Base-by-base conservation (phyloP, 2,888 invertebrate species). In the Aquatica leii region DNA sequence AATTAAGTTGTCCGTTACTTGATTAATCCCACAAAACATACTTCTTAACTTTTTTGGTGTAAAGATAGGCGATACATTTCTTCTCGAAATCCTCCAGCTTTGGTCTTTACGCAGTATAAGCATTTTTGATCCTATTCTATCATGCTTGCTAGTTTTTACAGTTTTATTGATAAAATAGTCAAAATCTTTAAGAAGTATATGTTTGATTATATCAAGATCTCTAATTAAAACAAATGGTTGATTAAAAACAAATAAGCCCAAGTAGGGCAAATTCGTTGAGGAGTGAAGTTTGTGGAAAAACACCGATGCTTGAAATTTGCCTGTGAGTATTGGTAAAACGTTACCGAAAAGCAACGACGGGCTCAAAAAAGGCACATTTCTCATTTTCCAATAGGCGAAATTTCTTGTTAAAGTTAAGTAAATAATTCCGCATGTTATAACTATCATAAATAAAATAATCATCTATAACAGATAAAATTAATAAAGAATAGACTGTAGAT, bases 11-110 rank as follows among this genome's bases (percentile, higher is more conserved):
- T 72, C 59, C 0, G 78, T 77, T 35, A 78, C 80, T 35, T 81
- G 78, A 9, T 77, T 62, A 70, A 84, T 80, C 11, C 84, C 72
- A 0, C 78, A 76, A 17, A 83, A 79, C 84, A 85, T 84, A 37
- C 74, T 74, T 70, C 81, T 84, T 66, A 86, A 75, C 72, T 85
- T 86, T 15, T 83, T 84, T 1, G 82, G 79, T 1, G 85, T 83
- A 69, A 86, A 82, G 0, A 83, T 82, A 0, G 86, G 85, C 0
- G 84, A 82, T 17, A 86, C 76, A 62, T 84, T 84, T 1, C 79
- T 73, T 17, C 86, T 77, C 14, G 85, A 71, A 40, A 78, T 78
- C 67, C 81, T 83, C 86, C 86, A 86, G 1, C 80, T 79, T 0
- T 82, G 81, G 50, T 82, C 83, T 57, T 79, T 81, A 37, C 83